Base-by-base conservation (phyloP, 1,140 invertebrate genomes). In the Drosophila pallidifrons region DNA sequence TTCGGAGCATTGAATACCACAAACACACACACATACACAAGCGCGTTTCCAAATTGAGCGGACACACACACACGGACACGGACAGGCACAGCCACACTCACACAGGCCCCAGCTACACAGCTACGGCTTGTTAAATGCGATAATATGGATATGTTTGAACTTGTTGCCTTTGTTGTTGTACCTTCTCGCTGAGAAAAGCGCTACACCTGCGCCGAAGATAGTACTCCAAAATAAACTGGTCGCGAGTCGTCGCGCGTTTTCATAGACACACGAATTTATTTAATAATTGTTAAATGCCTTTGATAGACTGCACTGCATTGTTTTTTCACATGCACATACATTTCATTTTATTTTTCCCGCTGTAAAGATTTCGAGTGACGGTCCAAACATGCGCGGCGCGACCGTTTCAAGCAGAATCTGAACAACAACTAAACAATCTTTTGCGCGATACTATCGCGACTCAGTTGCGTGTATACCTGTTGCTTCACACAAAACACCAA, bases 121-220 rank as follows among this genome's bases (percentile, higher is more conserved):
- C 15, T 30, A 47, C 61, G 13, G 58, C 73, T 70, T 69, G 61
- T 63, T 75, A 73, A 77, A 67, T 63, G 66, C 49, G 61, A 75
- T 82, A 69, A 66, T 83, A 83, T 79, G 68, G 59, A 75, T 70
- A 74, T 69, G 77, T 66, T 73, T 86, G 82, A 77, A 74, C 82
- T 87, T 87, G 82, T 88, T 88, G 52, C 69, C 60, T 64, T 64
- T 64, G 58, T 75, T 43, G 38, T 71, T 63, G 60, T 43, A 60
- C 52, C 57, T 77, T 11, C 52, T 41, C 60, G 8, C 47, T 52
- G 28, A 52, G 16, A 16, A 52, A 52, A 20, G 60, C 54, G 59
- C 71, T 75, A 58, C 73, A 75, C 73, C 73, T 75, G 73, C 73
- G 67, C 66, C 35, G 43, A 32, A 70, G 66, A 28, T 75, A 43